Base-by-base conservation (phyloP, 2,888 invertebrate genomes). In the Thelaira solivaga region DNA sequence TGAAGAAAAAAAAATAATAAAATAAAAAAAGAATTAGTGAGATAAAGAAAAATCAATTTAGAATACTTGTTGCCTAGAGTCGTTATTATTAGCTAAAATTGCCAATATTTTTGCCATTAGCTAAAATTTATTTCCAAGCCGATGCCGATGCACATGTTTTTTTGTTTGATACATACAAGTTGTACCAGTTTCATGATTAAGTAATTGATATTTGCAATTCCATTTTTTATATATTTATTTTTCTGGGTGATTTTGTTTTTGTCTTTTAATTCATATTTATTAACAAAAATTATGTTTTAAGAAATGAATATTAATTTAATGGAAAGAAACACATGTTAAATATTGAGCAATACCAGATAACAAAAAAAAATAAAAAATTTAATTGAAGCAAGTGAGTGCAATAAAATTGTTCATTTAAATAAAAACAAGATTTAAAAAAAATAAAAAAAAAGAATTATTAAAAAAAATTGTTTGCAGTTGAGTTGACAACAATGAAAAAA, bases 161-260 rank as follows among this genome's bases (percentile, higher is more conserved):
- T 6, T 31, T 18, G 43, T 31, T 8, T 3, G 68, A 57, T 24
- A 4, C 5, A 39, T 43, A 43, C 69, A 22, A 45, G 76, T 76
- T 65, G 76, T 36, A 51, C 69, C 45, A 65, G 76, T 65, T 71
- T 51, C 8, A 36, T 51, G 57, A 69, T 76, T 69, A 57, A 61
- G 61, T 68, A 61, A 75, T 55, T 55, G 31, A 67, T 36, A 34
- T 51, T 55, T 49, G 41, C 47, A n/a, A 11, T 47, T 47, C 22
- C 4, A 61, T n/a, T n/a, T n/a, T n/a, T n/a, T n/a, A n/a, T n/a
- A n/a, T n/a, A n/a, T n/a, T n/a, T n/a, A 51, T 49, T 41, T 51
- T 59, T 16, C 13, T 6, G 0, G 5, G 10, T 41, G 5, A 8
- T 2, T 22, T 4, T 4, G n/a, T n/a, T 24, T 39, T 36, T 34